phyloP scores from a whole-genome alignment of 1,140 invertebrate genomes.

The Mamestra configurata region DNA sequence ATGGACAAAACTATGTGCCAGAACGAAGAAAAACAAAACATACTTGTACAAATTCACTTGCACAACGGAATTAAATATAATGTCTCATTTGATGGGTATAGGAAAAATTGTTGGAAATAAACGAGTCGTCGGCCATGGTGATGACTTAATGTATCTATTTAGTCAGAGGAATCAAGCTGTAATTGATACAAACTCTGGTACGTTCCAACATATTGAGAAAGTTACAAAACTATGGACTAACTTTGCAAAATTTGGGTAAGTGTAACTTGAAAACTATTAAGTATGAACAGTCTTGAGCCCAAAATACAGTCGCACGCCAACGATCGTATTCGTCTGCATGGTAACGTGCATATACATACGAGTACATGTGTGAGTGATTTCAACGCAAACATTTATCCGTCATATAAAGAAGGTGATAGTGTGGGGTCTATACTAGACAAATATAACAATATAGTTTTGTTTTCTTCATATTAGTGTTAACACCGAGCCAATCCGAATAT shows the following conservation, averaged over 20 bases:
- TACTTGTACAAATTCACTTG: slow-evolving; percentile 79
- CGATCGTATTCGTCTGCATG: too few relatives aligned
- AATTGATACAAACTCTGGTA: slow-evolving; percentile 49
- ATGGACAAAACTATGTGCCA: slow-evolving; percentile 15
- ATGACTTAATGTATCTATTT: slow-evolving; percentile 90
- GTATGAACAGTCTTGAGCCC: too few relatives aligned
- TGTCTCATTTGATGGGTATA: slow-evolving; percentile 44
- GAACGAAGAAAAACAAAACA: slow-evolving; percentile 63
- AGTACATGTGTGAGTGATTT: too few relatives aligned
- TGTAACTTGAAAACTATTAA: too few relatives aligned
- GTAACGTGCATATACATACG: too few relatives aligned
- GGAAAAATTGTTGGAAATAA: slow-evolving; percentile 65
- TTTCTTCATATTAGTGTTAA: too few relatives aligned
- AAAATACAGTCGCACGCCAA: too few relatives aligned
- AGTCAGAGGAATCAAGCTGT: slow-evolving; percentile 55
- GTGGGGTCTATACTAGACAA: too few relatives aligned
- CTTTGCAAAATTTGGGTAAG: slow-evolving; percentile 87
- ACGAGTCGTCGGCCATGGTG: slow-evolving; percentile 83
- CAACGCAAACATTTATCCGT: too few relatives aligned
- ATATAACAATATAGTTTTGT: too few relatives aligned
- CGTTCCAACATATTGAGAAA: slow-evolving; percentile 28
- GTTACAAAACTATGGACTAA: slow-evolving; percentile 86
- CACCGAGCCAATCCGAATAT: too few relatives aligned
- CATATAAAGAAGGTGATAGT: too few relatives aligned
- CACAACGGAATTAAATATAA: slow-evolving; percentile 80